Percentiles rank a stretch among this genome's conserved stretches.
phyloP scores from a whole-genome alignment of 2,797 vertebrate species.

The Heliangelus exortis region DNA sequence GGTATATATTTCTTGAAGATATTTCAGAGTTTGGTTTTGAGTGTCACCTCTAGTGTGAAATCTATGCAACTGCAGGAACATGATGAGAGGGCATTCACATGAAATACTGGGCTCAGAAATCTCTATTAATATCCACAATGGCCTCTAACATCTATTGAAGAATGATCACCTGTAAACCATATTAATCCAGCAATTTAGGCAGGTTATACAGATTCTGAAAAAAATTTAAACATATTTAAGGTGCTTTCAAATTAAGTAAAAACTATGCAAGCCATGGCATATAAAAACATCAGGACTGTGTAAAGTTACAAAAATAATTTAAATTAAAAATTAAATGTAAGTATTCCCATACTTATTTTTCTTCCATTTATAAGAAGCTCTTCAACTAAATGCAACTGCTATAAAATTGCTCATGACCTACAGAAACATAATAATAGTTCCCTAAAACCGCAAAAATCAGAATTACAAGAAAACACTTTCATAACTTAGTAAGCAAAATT shows the following conservation, averaged over 20 bases:
- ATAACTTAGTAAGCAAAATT: neutral
- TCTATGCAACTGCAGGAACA: neutral
- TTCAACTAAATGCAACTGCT: neutral
- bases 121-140: neutral
- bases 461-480: neutral
- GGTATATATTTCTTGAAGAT: neutral
- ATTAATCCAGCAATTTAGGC: neutral
- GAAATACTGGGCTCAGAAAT: neutral
- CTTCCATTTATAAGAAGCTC: neutral
- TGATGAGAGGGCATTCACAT: neutral
- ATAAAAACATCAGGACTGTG: neutral
- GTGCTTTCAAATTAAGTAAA: neutral
- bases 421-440: neutral
- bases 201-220: neutral
- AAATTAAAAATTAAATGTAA: neutral
- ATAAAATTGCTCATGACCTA: neutral
- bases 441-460: neutral
- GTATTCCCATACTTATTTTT: neutral
- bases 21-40: neutral
- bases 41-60: neutral
- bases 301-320: neutral
- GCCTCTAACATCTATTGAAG: neutral
- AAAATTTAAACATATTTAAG: neutral
- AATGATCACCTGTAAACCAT: neutral
- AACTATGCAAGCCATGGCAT: accelerated